Percentiles rank a stretch among this genome's conserved stretches.
These are phyloP conservation scores for Smutsia gigantea DNA, from an alignment of 2,797 vertebrate species.

Conservation along the genomic window DNA sequence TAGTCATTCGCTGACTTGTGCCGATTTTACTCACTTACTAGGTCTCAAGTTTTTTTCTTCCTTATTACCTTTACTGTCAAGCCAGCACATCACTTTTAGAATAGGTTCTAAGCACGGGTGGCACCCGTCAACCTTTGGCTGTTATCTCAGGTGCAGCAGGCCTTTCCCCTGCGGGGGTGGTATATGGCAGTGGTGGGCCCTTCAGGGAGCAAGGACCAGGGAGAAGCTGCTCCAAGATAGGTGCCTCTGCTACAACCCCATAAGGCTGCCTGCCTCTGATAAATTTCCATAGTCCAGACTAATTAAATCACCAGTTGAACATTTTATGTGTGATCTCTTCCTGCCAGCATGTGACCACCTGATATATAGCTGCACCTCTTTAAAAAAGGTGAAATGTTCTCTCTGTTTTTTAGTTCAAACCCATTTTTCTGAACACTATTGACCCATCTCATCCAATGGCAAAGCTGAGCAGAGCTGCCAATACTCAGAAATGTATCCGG, in stretches of 20 bases:
- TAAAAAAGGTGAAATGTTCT: slow-evolving; percentile 33
- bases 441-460: slow-evolving; percentile 98
- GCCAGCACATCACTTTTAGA: not conserved
- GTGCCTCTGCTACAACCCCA: not conserved
- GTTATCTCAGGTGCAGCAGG: not conserved
- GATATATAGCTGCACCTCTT: not conserved
- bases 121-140: not conserved
- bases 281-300: not conserved
- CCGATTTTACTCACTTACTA: not conserved
- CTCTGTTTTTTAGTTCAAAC: slow-evolving; percentile 92
- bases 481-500: slow-evolving; percentile 98
- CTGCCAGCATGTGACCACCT: not conserved
- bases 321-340: not conserved
- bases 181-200: not conserved
- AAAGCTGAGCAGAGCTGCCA: slow-evolving; percentile 94
- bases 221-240: not conserved
- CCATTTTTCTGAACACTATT: slow-evolving; percentile 98
- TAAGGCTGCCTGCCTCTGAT: not conserved
- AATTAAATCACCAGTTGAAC: not conserved
- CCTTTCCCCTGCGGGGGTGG: not conserved
- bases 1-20: not conserved
- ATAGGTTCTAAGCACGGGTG: not conserved
- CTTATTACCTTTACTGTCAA: not conserved
- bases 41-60: not conserved
- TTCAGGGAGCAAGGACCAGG: not conserved